Evolutionary conservation across 2,888 invertebrate species (phyloP).

Genomic region (Phytoseiulus persimilis): DNA sequence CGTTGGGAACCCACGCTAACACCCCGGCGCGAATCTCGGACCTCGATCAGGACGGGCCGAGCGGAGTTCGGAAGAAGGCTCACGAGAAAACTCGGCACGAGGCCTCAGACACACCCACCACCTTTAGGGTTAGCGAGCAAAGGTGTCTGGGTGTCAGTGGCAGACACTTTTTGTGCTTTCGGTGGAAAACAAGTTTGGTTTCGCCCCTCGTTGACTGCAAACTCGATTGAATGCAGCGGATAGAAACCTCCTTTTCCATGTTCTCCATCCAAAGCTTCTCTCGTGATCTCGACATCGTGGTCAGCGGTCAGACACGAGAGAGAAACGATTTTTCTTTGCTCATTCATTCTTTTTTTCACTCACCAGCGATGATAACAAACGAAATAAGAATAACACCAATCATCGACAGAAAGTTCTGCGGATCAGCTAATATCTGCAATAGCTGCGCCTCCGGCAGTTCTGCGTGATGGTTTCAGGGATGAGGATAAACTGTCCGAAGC

Average conservation of each 20-base stretch:
- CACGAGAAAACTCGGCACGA: not conserved
- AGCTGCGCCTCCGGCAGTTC: too few relatives aligned
- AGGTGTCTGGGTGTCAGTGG: not conserved
- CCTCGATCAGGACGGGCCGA: not conserved
- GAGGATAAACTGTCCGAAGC: too few relatives aligned
- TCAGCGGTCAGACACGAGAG: not conserved
- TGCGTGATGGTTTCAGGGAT: too few relatives aligned
- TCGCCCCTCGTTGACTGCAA: constrained; percentile 5
- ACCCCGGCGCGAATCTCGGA: too few relatives aligned
- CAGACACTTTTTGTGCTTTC: not conserved
- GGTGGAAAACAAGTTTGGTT: constrained; percentile 5
- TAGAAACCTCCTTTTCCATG: not conserved
- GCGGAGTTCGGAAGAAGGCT: not conserved
- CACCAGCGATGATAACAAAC: too few relatives aligned
- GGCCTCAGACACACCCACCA: not conserved
- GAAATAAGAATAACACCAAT: too few relatives aligned
- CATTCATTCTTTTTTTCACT: not conserved
- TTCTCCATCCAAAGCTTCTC: not conserved
- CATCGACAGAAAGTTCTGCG: not conserved
- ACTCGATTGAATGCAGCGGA: not conserved
- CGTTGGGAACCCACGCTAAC: too few relatives aligned
- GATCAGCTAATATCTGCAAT: too few relatives aligned
- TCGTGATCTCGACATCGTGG: not conserved
- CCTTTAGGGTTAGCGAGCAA: constrained; percentile 5
- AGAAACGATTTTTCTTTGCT: not conserved